These are phyloP conservation scores for Tetranychus cinnabarinus DNA, from an alignment of 1,140 invertebrate species.

Conservation along the genomic window DNA sequence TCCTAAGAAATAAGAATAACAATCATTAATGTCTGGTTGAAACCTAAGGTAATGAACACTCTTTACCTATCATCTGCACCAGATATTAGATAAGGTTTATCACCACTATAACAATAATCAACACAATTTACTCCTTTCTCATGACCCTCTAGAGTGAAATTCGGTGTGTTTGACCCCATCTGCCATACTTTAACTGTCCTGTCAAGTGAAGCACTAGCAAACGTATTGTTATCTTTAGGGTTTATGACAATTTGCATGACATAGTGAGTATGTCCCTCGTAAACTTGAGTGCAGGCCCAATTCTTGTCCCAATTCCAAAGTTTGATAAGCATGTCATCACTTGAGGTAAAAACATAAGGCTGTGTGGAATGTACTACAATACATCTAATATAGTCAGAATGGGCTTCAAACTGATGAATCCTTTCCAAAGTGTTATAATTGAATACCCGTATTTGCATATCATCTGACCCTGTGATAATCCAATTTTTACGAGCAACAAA, in stretches of 20 bases:
- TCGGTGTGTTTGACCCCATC: conserved; percentile 79
- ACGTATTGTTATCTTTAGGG: conserved; percentile 99
- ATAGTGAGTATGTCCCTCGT: conserved; percentile 95
- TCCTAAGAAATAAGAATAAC: conserved; percentile 9
- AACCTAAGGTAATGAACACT: neutral
- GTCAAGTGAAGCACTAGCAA: conserved; percentile 92
- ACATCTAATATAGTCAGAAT: conserved; percentile 90
- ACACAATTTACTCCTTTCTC: conserved; percentile 98
- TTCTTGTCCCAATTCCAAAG: conserved; percentile 99
- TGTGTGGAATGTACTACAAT: conserved; percentile 94
- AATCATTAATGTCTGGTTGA: neutral
- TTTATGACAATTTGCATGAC: conserved; percentile 99
- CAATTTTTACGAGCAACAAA: conserved; percentile 96
- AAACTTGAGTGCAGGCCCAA: conserved; percentile 89
- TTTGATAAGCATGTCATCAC: conserved; percentile 98
- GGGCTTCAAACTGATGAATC: conserved; percentile 87
- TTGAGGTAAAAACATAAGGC: conserved; percentile 84
- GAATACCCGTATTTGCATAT: conserved; percentile 60
- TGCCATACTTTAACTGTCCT: conserved; percentile 96
- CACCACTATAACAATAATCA: conserved; percentile 98
- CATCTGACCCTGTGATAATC: conserved; percentile 82
- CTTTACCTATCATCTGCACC: conserved; percentile 70
- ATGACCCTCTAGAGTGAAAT: conserved; percentile 95
- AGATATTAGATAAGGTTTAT: conserved; percentile 97
- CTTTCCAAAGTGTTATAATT: conserved; percentile 97